Evolutionary conservation across 37 sponge, comb jelly and placozoan genomes (phyloP).

Genomic region (Ianthella basta): DNA sequence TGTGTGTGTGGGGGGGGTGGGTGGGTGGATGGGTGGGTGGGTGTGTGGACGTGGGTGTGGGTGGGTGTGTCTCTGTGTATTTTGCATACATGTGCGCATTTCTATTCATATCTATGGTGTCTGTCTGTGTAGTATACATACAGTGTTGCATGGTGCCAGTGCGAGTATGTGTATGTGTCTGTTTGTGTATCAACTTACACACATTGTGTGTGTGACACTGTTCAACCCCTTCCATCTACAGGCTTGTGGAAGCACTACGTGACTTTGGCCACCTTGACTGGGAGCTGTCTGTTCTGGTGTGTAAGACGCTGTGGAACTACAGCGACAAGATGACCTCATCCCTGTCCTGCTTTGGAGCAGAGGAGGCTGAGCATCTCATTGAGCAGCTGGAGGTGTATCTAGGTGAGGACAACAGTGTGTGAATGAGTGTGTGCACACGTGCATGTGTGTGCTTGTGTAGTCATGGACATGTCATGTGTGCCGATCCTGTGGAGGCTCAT

Average conservation of each 20-base stretch:
- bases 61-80: background rate
- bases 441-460: background rate
- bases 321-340: slow-evolving; percentile 65
- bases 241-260: slow-evolving; percentile 78
- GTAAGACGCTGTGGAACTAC: slow-evolving; percentile 90
- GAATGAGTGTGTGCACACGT: background rate
- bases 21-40: background rate
- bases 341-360: slow-evolving; percentile 45
- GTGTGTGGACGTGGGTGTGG: background rate
- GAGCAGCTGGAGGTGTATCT: slow-evolving; percentile 62
- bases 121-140: background rate
- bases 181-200: too few species aligned
- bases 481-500: too few species aligned
- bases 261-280: slow-evolving; percentile 86
- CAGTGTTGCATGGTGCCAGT: too few species aligned
- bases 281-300: slow-evolving; percentile 79
- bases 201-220: background rate
- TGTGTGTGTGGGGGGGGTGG: too few species aligned
- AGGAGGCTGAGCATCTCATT: slow-evolving; percentile 58
- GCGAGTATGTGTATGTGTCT: background rate
- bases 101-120: background rate
- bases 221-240: background rate
- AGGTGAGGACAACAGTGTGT: slow-evolving; percentile 34
- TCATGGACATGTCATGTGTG: background rate
- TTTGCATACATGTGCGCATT: background rate